These are phyloP conservation scores for Notamacropus eugenii DNA, from an alignment of 2,797 vertebrate genomes.

Conservation along the genomic window DNA sequence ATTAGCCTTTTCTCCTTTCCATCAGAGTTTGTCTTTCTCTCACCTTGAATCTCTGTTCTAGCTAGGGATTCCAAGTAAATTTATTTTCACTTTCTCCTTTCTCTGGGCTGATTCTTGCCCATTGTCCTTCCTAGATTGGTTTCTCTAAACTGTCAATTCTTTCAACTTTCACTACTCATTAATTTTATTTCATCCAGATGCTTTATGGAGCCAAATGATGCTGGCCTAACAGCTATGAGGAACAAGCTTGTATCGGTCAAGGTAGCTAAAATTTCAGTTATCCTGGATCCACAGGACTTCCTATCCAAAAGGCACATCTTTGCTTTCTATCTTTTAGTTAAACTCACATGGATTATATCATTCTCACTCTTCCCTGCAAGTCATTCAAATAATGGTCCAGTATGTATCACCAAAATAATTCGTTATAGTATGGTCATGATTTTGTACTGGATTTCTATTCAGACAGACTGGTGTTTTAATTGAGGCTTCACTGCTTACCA, in stretches of 20 bases:
- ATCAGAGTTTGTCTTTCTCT: neutral
- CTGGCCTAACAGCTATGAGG: neutral
- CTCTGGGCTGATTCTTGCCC: neutral
- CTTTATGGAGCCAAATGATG: neutral
- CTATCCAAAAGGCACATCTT: neutral
- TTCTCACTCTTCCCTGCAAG: neutral
- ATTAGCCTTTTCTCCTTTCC: conserved; percentile 30
- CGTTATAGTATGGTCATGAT: neutral
- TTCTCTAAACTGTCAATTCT: neutral
- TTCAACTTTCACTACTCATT: neutral
- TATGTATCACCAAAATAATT: neutral
- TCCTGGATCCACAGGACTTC: neutral
- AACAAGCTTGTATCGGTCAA: neutral
- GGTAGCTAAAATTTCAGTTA: neutral
- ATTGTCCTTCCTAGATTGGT: neutral
- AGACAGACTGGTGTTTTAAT: neutral
- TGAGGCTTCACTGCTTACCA: neutral
- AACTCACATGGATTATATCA: neutral
- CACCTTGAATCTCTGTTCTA: neutral
- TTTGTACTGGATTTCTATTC: neutral
- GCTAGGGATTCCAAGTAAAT: conserved; percentile 12
- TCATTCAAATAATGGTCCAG: neutral
- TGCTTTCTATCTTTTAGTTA: neutral
- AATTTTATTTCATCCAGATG: neutral
- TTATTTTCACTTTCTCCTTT: neutral